Conservation (phyloP, 2,888 invertebrate species). For the Neoitamus cyanurus region DNA sequence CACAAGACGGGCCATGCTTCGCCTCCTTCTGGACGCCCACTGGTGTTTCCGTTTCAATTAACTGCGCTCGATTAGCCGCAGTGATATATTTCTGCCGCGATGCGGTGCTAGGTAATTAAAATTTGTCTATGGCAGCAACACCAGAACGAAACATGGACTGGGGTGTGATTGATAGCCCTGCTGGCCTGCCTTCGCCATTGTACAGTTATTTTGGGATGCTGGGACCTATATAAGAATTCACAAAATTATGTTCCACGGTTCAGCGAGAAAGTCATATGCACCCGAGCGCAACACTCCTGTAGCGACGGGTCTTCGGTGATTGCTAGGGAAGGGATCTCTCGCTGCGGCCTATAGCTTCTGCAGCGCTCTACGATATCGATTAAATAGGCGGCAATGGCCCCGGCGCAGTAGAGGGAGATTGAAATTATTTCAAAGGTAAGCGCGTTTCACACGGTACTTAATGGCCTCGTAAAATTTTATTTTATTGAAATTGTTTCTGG, state of each 20-base stretch:
- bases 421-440: neutral
- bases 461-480: neutral
- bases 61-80: neutral
- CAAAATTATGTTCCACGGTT: constrained; percentile 14
- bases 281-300: neutral
- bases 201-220: neutral
- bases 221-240: neutral
- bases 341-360: neutral
- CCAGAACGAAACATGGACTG: neutral
- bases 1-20: neutral
- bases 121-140: neutral
- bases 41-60: constrained; percentile 13
- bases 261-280: neutral
- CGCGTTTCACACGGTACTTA: neutral
- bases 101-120: constrained; percentile 15
- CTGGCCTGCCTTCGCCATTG: neutral
- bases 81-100: constrained; percentile 4
- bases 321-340: neutral
- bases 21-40: constrained; percentile 4
- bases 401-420: neutral
- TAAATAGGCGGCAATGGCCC: neutral
- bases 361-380: neutral
- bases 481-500: neutral
- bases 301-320: neutral
- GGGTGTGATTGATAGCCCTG: constrained; percentile 9